Conservation (phyloP, 2,888 invertebrate genomes). For the Digitonthophagus gazella region DNA sequence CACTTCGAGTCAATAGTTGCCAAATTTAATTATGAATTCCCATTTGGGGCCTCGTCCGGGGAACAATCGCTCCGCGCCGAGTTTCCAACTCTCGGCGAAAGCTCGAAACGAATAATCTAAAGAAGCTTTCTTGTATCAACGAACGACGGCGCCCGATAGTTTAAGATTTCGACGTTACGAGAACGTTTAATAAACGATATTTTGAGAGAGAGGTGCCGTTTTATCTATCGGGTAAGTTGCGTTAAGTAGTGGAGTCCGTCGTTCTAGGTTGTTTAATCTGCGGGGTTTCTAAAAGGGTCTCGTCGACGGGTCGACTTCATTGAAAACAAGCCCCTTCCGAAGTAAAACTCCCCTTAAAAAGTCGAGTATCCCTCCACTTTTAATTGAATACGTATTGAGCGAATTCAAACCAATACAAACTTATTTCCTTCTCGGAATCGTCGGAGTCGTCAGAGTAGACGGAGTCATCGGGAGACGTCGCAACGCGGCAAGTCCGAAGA, state of each 20-base stretch:
- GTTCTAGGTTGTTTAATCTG: not conserved
- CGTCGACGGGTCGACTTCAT: not conserved
- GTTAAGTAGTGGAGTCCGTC: not conserved
- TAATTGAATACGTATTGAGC: not conserved
- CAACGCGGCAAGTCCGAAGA: not conserved
- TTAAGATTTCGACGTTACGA: too few species aligned
- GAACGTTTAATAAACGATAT: too few species aligned
- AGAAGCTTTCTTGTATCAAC: not conserved
- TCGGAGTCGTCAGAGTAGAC: not conserved
- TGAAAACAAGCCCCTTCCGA: not conserved
- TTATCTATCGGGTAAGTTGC: too few species aligned
- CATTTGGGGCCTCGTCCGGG: not conserved
- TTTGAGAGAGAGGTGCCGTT: too few species aligned
- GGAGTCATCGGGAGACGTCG: not conserved
- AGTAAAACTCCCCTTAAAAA: not conserved
- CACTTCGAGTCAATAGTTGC: conserved; percentile 1
- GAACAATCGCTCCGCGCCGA: conserved; percentile 1
- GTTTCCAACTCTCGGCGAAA: not conserved
- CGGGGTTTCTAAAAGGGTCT: not conserved
- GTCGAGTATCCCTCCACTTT: not conserved
- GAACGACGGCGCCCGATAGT: not conserved
- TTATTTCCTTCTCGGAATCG: not conserved
- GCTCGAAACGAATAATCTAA: not conserved
- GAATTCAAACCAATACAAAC: not conserved
- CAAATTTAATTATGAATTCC: conserved; percentile 11